Evolutionary conservation across 2,113 vertebrate species (phyloP).

Genomic region (Panurus biarmicus): DNA sequence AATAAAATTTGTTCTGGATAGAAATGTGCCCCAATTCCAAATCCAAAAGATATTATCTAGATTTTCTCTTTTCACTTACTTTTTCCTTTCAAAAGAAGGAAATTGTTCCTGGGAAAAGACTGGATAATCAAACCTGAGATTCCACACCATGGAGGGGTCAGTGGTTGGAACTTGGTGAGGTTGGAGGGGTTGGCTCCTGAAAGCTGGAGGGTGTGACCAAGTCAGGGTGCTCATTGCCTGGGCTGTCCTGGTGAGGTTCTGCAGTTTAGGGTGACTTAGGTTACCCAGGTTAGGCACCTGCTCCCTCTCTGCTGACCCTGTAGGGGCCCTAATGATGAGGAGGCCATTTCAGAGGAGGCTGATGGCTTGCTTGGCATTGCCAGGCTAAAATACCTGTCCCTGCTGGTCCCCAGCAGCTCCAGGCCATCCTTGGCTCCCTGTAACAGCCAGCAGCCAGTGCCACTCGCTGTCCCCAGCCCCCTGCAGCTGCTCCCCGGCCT

Average conservation of each 20-base stretch:
- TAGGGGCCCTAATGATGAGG: not conserved
- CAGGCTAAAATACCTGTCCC: not conserved
- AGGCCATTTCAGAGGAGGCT: not conserved
- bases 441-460: not conserved
- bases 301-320: not conserved
- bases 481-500: not conserved
- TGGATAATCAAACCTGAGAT: not conserved
- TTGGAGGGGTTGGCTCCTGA: not conserved
- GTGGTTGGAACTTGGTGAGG: not conserved
- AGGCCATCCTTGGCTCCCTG: not conserved
- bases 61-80: not conserved
- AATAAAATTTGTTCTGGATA: not conserved
- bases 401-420: not conserved
- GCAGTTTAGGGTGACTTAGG: not conserved
- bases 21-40: not conserved
- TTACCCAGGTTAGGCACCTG: not conserved
- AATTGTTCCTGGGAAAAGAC: not conserved
- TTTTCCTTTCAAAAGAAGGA: not conserved
- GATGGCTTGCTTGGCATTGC: not conserved
- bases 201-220: not conserved
- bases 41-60: not conserved
- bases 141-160: not conserved
- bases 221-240: not conserved
- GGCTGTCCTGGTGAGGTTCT: not conserved
- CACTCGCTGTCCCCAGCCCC: not conserved